Conservation (phyloP, 2,797 vertebrate genomes). For the Distichodus sexfasciatus region DNA sequence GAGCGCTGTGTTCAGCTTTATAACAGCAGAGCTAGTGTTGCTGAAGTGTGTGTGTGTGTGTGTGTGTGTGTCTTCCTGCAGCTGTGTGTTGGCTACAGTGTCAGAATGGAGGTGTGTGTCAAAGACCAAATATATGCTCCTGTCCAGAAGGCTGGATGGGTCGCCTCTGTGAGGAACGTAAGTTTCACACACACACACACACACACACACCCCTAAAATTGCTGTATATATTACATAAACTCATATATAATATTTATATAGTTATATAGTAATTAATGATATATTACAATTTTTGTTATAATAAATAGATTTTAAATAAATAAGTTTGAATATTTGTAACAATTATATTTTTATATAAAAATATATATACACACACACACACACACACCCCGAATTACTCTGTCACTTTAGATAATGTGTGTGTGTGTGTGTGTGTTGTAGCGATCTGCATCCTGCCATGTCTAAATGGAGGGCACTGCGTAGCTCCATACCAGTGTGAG, state of each 20-base stretch:
- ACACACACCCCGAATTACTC: neutral
- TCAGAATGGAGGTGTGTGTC: constrained; percentile 92
- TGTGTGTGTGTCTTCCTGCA: constrained; percentile 60
- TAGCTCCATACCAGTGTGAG: constrained; percentile 90
- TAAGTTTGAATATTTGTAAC: neutral
- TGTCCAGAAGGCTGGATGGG: constrained; percentile 98
- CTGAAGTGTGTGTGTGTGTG: neutral
- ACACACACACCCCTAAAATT: neutral
- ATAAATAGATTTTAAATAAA: neutral
- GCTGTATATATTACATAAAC: too few relatives aligned
- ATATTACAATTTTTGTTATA: too few relatives aligned
- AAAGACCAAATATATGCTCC: constrained; percentile 88
- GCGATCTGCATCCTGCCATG: constrained; percentile 96
- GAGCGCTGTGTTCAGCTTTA: neutral
- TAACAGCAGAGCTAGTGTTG: neutral
- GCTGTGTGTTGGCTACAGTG: constrained; percentile 92
- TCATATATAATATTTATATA: too few relatives aligned
- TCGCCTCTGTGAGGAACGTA: constrained; percentile 93
- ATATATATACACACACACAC: neutral
- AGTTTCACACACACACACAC: constrained; percentile 59
- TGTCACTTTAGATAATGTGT: neutral
- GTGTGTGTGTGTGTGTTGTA: constrained; percentile 53
- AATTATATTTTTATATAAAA: neutral
- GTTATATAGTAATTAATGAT: too few relatives aligned
- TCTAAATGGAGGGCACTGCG: constrained; percentile 90